Evolutionary conservation across 2,797 vertebrate species (phyloP).

Genomic region (Etheostoma perlongum): DNA sequence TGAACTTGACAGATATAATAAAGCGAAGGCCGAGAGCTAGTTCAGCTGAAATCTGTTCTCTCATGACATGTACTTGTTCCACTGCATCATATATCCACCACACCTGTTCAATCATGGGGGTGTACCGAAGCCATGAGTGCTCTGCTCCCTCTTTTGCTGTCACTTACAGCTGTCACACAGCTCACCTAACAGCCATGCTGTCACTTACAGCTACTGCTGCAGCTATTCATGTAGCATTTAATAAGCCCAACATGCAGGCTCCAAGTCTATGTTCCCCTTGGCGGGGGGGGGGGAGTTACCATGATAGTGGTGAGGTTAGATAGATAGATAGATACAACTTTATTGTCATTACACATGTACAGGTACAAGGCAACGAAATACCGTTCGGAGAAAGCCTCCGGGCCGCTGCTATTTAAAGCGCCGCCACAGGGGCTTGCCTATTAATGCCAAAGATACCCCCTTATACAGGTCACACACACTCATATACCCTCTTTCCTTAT

Average conservation of each 20-base stretch:
- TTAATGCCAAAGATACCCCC: slow-evolving; percentile 52
- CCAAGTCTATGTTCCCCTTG: too few species aligned
- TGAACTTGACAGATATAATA: slow-evolving; percentile 5
- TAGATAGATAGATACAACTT: too few species aligned
- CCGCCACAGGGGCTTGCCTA: slow-evolving; percentile 37
- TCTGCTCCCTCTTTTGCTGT: neutral
- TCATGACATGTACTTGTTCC: neutral
- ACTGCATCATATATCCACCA: neutral
- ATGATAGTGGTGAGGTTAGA: too few species aligned
- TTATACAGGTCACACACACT: slow-evolving; percentile 8
- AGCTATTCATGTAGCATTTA: neutral
- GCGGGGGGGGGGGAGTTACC: too few species aligned
- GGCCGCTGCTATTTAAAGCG: too few species aligned
- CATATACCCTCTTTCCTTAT: slow-evolving; percentile 28
- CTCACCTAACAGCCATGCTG: slow-evolving; percentile 9
- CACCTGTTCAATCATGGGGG: neutral
- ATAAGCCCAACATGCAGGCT: too few species aligned
- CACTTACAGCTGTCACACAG: neutral
- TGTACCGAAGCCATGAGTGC: neutral
- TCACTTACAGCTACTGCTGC: neutral
- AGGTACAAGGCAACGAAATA: too few species aligned
- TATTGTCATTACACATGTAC: too few species aligned
- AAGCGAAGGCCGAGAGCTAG: neutral
- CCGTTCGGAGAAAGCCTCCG: too few species aligned
- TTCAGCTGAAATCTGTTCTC: neutral